Evolutionary conservation across 2,888 invertebrate species (phyloP).

Genomic region (Amblyjoppa proteus): DNA sequence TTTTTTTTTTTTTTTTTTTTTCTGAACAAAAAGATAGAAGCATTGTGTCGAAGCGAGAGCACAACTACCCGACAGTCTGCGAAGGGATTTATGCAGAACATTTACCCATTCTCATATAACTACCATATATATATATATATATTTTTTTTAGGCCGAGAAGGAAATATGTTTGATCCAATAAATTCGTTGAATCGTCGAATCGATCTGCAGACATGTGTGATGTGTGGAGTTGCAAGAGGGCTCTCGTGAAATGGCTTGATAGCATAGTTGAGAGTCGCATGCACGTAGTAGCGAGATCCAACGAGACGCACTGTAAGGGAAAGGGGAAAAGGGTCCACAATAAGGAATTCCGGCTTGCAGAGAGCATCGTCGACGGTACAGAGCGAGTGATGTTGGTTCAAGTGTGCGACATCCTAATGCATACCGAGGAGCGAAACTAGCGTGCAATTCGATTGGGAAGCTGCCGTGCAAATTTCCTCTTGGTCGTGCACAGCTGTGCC

Average conservation of each 20-base stretch:
- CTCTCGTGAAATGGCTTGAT: background rate
- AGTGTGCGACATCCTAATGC: constrained; percentile 61
- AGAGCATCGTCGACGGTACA: constrained; percentile 21
- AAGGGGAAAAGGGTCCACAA: constrained; percentile 32
- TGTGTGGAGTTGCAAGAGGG: background rate
- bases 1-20: too few relatives aligned
- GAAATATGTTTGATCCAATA: background rate
- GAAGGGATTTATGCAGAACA: too few relatives aligned
- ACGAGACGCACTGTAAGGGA: background rate
- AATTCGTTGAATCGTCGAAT: background rate
- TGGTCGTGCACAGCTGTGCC: constrained; percentile 27
- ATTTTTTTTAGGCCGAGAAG: background rate
- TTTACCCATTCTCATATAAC: too few relatives aligned
- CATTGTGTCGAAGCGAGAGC: too few relatives aligned
- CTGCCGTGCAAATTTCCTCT: constrained; percentile 61
- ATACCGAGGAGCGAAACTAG: constrained; percentile 49
- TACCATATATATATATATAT: background rate
- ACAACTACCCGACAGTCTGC: too few relatives aligned
- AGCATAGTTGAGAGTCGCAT: background rate
- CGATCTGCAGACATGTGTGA: constrained; percentile 21
- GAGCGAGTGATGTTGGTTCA: constrained; percentile 37
- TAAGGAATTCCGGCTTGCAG: constrained; percentile 26
- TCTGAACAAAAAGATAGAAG: too few relatives aligned
- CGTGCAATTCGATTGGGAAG: constrained; percentile 61
- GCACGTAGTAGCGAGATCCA: background rate